Conservation (phyloP, 1,140 invertebrate species). For the Eubasilissa regina region DNA sequence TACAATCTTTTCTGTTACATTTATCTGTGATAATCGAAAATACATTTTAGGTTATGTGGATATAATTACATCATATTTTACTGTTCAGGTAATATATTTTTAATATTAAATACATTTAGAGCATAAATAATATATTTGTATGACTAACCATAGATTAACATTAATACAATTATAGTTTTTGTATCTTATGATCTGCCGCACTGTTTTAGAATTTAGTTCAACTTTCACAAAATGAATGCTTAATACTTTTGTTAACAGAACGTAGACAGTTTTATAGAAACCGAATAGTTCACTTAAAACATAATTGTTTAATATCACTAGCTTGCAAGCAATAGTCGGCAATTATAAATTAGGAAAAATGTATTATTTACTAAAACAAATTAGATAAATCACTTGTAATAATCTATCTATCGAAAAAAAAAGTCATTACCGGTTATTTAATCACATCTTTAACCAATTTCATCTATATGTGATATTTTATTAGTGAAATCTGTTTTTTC, state of each 20-base stretch:
- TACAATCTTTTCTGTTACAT: neutral
- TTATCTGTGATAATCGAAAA: constrained; percentile 28
- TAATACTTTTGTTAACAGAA: neutral
- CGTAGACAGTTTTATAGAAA: neutral
- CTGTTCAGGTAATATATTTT: constrained; percentile 21
- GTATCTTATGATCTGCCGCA: neutral
- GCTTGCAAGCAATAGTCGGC: too few relatives aligned
- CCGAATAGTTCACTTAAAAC: neutral
- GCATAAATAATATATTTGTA: neutral
- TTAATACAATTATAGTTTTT: neutral
- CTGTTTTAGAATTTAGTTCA: constrained; percentile 13
- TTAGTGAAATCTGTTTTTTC: too few relatives aligned
- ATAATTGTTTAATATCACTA: too few relatives aligned
- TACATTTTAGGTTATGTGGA: constrained; percentile 11
- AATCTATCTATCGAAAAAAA: too few relatives aligned
- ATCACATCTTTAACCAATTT: too few relatives aligned
- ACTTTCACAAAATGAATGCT: neutral
- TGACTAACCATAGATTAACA: neutral
- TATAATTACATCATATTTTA: constrained; percentile 4
- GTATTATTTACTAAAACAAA: too few relatives aligned
- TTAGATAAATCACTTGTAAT: too few relatives aligned
- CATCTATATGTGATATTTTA: too few relatives aligned
- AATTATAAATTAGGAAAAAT: too few relatives aligned
- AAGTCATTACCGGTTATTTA: too few relatives aligned
- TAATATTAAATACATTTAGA: constrained; percentile 7